phyloP scores from a whole-genome alignment of 2,797 vertebrate genomes.

The Mus minutoides region DNA sequence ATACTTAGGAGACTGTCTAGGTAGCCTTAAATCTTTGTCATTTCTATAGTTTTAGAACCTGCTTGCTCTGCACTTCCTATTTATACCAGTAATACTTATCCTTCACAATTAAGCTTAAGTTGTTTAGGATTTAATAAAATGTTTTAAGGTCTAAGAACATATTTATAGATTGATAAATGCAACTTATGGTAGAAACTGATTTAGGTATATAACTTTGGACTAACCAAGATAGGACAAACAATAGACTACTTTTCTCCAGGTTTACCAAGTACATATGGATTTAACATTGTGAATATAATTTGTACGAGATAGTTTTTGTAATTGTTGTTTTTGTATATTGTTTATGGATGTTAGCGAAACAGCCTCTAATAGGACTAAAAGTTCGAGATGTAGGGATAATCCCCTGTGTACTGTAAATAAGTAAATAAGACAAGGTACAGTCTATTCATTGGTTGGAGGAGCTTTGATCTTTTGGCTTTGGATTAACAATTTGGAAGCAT shows the following conservation, averaged over 20 bases:
- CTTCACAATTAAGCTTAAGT: background rate
- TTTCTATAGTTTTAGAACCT: background rate
- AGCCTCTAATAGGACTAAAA: background rate
- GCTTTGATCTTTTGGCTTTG: background rate
- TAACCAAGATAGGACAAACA: background rate
- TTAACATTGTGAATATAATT: background rate
- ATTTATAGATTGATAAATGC: background rate
- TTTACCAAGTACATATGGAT: background rate
- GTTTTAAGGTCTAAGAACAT: background rate
- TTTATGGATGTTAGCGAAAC: background rate
- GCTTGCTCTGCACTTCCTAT: background rate
- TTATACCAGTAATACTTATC: background rate
- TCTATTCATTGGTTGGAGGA: background rate
- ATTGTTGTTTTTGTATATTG: background rate
- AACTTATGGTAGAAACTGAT: background rate
- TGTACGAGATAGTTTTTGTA: background rate
- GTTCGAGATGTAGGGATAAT: background rate
- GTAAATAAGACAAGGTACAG: background rate
- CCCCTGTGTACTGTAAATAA: background rate
- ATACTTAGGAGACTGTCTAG: background rate
- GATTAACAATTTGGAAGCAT: background rate
- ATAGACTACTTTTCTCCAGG: background rate
- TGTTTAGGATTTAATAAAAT: background rate
- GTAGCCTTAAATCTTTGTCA: background rate
- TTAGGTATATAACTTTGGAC: background rate